Evolutionary conservation across 2,113 vertebrate genomes (phyloP).

Genomic region (Edolisoma coerulescens): DNA sequence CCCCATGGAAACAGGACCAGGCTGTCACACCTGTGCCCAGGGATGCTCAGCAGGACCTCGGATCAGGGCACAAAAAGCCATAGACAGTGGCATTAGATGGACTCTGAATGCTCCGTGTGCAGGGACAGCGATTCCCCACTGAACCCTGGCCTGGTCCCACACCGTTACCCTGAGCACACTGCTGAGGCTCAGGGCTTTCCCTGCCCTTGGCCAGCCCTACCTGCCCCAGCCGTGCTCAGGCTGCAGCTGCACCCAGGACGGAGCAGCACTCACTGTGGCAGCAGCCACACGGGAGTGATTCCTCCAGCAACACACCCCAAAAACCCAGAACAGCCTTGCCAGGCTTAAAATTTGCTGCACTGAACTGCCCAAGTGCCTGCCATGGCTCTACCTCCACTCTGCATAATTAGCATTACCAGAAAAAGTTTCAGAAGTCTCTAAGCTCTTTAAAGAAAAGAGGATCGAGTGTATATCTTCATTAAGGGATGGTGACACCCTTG

Average conservation of each 20-base stretch:
- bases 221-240: rapidly evolving
- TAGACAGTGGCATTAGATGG: rapidly evolving
- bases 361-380: neutral
- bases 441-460: neutral
- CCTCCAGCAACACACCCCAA: neutral
- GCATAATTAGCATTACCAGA: neutral
- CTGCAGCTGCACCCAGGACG: neutral
- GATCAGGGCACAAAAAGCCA: neutral
- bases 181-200: neutral
- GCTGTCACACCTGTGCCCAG: neutral
- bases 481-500: neutral
- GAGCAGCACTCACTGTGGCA: neutral
- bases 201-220: rapidly evolving
- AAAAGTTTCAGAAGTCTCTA: neutral
- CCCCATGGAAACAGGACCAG: neutral
- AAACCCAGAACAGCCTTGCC: neutral
- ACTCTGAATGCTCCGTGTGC: rapidly evolving
- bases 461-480: neutral
- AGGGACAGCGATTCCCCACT: rapidly evolving
- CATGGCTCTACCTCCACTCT: neutral
- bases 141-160: neutral
- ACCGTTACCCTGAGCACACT: rapidly evolving
- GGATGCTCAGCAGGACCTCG: neutral
- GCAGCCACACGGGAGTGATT: neutral
- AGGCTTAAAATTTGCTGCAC: neutral